Evolutionary conservation across 2,797 vertebrate species (phyloP).

Genomic region (Cottoperca gobio): DNA sequence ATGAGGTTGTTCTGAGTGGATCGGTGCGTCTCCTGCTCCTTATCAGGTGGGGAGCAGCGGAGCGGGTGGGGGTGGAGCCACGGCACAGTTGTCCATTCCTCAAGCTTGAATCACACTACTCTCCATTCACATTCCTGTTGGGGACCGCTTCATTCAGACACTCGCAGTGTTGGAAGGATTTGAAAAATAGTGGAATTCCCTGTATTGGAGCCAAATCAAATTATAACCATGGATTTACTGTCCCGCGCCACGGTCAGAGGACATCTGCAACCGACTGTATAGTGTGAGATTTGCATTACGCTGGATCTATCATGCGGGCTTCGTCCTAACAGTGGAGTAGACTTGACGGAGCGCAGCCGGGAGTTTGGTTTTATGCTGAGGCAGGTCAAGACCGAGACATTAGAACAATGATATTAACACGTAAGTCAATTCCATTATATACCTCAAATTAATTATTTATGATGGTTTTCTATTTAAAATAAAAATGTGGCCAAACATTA

Average conservation of each 20-base stretch:
- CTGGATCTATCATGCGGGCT: constrained; percentile 80
- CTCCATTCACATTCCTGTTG: constrained; percentile 82
- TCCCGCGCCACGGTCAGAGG: constrained; percentile 34
- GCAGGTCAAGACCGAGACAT: constrained; percentile 34
- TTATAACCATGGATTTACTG: constrained; percentile 76
- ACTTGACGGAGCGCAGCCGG: constrained; percentile 53
- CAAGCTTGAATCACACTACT: constrained; percentile 79
- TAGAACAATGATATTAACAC: constrained; percentile 81
- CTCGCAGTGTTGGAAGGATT: constrained; percentile 17
- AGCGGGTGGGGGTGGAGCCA: constrained; percentile 73
- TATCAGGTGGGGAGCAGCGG: constrained; percentile 70
- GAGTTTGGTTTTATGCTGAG: constrained; percentile 50
- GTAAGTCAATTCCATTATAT: constrained; percentile 65
- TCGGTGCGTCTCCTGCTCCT: constrained; percentile 36
- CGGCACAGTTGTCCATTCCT: constrained; percentile 72
- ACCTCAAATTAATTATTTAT: rapidly evolving
- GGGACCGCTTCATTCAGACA: constrained; percentile 51
- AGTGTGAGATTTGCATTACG: constrained; percentile 26
- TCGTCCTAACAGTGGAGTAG: constrained; percentile 60
- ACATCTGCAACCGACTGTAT: constrained; percentile 29
- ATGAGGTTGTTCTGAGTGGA: not conserved
- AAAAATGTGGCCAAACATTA: not conserved
- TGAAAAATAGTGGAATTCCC: constrained; percentile 28
- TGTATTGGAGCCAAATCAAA: constrained; percentile 20
- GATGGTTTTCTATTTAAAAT: not conserved